Evolutionary conservation across 2,888 invertebrate species (phyloP).

Genomic region (Bombylius discolor): DNA sequence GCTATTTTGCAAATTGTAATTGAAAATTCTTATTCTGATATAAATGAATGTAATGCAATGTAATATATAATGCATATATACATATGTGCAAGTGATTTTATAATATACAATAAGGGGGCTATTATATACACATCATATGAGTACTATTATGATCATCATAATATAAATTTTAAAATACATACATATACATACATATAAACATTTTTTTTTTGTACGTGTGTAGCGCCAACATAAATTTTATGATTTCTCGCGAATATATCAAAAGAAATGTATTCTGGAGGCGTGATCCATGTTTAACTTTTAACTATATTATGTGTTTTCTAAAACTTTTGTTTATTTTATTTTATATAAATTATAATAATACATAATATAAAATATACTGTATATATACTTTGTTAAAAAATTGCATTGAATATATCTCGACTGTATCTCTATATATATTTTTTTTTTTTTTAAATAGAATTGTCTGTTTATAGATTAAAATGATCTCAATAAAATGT

Average conservation of each 20-base stretch:
- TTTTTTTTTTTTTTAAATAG: too few relatives aligned
- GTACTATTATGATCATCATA: not conserved
- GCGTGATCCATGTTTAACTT: not conserved
- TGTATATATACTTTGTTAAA: too few relatives aligned
- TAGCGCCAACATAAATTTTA: not conserved
- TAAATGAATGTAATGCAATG: not conserved
- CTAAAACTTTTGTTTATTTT: not conserved
- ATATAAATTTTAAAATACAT: not conserved
- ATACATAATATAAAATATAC: too few relatives aligned
- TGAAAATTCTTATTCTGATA: not conserved
- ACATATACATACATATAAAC: not conserved
- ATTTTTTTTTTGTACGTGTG: not conserved
- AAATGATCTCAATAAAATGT: too few relatives aligned
- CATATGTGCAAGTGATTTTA: not conserved
- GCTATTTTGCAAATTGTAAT: slow-evolving; percentile 4
- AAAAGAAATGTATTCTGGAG: not conserved
- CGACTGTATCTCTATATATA: too few relatives aligned
- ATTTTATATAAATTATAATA: too few relatives aligned
- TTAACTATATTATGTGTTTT: not conserved
- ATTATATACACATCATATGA: not conserved
- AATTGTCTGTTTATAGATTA: too few relatives aligned
- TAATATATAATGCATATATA: not conserved
- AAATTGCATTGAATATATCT: too few relatives aligned
- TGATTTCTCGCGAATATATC: too few relatives aligned
- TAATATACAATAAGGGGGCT: too few relatives aligned